These are phyloP conservation scores for Pseudorhombus dupliciocellatus DNA, from an alignment of 2,113 vertebrate species.

Conservation along the genomic window DNA sequence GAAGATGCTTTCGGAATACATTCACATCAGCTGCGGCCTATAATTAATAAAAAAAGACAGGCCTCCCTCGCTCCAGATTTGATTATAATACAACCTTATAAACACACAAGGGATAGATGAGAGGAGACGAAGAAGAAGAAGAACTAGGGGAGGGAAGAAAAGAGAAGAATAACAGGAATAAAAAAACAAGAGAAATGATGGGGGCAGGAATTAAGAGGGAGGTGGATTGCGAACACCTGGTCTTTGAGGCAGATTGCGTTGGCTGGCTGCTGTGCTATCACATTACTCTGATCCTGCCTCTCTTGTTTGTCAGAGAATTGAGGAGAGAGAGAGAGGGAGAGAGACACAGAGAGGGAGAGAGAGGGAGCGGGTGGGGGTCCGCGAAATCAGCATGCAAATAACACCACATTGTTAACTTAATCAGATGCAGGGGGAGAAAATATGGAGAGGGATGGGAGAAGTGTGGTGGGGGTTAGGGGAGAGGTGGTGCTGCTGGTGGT, in stretches of 20 bases:
- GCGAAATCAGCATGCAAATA: constrained; percentile 99
- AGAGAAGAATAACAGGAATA: constrained; percentile 85
- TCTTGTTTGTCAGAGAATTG: constrained; percentile 79
- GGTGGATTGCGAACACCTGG: constrained; percentile 99
- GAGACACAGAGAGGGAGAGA: constrained; percentile 85
- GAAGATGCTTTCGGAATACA: constrained; percentile 90
- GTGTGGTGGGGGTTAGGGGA: constrained; percentile 80
- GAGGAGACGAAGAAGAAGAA: constrained; percentile 85
- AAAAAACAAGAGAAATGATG: constrained; percentile 81
- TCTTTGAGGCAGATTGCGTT: constrained; percentile 96
- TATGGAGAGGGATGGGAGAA: constrained; percentile 88
- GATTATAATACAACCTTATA: constrained; percentile 99
- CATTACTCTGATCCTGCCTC: constrained; percentile 93
- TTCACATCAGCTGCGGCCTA: constrained; percentile 87
- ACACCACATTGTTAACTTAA: constrained; percentile 99
- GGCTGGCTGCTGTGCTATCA: constrained; percentile 98
- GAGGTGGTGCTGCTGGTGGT: constrained; percentile 40
- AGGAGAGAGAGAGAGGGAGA: constrained; percentile 59
- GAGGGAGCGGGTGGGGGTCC: constrained; percentile 85
- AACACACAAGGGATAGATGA: constrained; percentile 88
- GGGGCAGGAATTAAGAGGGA: constrained; percentile 88
- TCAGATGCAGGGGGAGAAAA: constrained; percentile 98
- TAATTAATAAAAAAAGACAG: constrained; percentile 90
- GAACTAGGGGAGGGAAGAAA: constrained; percentile 80
- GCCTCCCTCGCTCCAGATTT: constrained; percentile 95